Percentiles rank a stretch among this genome's conserved stretches.
phyloP scores from a whole-genome alignment of 2,113 vertebrate genomes.

The Toxotes jaculatrix region DNA sequence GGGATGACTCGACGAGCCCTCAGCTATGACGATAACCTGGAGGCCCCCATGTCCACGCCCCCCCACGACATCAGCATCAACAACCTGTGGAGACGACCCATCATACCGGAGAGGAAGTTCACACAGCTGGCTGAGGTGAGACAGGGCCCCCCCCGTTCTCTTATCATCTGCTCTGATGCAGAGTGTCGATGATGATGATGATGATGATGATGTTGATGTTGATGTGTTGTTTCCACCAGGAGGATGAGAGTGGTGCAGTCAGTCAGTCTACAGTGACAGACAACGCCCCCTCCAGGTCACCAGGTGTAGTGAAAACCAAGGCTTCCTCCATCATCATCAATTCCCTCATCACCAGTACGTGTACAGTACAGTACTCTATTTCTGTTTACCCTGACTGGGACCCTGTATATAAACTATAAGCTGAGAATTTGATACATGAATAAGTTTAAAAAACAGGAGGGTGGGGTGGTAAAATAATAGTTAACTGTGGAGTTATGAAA shows the following conservation, averaged over 20 bases:
- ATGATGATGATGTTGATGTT: not conserved
- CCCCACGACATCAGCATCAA: slow-evolving; percentile 91
- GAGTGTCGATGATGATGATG: not conserved
- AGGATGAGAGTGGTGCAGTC: slow-evolving; percentile 84
- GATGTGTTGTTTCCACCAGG: slow-evolving; percentile 71
- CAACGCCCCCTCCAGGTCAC: slow-evolving; percentile 70
- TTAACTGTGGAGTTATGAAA: not conserved
- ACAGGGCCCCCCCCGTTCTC: not conserved
- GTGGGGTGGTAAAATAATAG: too few relatives aligned
- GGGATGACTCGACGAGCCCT: slow-evolving; percentile 93
- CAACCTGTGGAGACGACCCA: slow-evolving; percentile 91
- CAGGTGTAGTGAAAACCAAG: slow-evolving; percentile 93
- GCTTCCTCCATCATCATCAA: slow-evolving; percentile 93
- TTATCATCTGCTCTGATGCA: not conserved
- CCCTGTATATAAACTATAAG: too few relatives aligned
- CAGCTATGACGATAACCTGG: slow-evolving; percentile 97
- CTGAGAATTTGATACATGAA: too few relatives aligned
- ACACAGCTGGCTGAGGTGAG: slow-evolving; percentile 90
- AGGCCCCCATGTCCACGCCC: slow-evolving; percentile 95
- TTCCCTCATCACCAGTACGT: slow-evolving; percentile 96
- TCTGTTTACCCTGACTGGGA: too few relatives aligned
- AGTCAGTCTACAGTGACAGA: slow-evolving; percentile 59
- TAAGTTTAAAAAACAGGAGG: too few relatives aligned
- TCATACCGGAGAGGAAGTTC: slow-evolving; percentile 95
- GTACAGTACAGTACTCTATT: too few relatives aligned